Percentiles rank a stretch among this genome's conserved stretches.
Evolutionary conservation across 2,888 invertebrate species (phyloP).

Genomic region (Orthonevra nobilis): DNA sequence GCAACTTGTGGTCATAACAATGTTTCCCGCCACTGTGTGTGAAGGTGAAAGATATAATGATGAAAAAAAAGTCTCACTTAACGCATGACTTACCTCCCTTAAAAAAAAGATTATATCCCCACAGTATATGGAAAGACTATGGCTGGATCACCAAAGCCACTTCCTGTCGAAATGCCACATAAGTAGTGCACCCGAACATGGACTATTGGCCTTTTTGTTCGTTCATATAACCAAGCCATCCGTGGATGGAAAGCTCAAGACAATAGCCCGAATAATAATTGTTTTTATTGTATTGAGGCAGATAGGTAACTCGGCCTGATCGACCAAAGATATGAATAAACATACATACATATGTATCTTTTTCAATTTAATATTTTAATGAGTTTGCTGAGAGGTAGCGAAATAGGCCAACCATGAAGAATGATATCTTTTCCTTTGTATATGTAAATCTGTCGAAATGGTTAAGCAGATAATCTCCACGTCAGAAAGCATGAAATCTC

Average conservation of each 20-base stretch:
- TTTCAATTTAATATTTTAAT: constrained; percentile 29
- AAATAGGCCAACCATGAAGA: constrained; percentile 9
- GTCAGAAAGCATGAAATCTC: neutral
- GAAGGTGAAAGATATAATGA: constrained; percentile 45
- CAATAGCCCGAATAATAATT: constrained; percentile 29
- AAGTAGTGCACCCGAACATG: constrained; percentile 49
- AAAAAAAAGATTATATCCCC: too few species aligned
- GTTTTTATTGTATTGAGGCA: neutral
- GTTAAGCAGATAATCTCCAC: neutral
- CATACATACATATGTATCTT: constrained; percentile 1
- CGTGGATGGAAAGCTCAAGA: constrained; percentile 30
- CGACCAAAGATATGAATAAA: neutral
- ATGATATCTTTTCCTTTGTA: constrained; percentile 6
- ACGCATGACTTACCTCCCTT: constrained; percentile 60
- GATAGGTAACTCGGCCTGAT: neutral
- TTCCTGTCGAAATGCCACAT: constrained; percentile 50
- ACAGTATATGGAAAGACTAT: constrained; percentile 17
- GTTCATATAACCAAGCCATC: constrained; percentile 19
- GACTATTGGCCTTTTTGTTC: constrained; percentile 45
- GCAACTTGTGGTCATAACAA: constrained; percentile 46
- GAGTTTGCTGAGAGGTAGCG: neutral
- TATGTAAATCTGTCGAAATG: neutral
- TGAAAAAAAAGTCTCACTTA: constrained; percentile 49
- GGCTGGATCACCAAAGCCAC: constrained; percentile 60
- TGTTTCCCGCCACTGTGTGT: constrained; percentile 29